These are phyloP conservation scores for Pyrrhosoma nymphula DNA, from an alignment of 2,888 invertebrate species.

Conservation along the genomic window DNA sequence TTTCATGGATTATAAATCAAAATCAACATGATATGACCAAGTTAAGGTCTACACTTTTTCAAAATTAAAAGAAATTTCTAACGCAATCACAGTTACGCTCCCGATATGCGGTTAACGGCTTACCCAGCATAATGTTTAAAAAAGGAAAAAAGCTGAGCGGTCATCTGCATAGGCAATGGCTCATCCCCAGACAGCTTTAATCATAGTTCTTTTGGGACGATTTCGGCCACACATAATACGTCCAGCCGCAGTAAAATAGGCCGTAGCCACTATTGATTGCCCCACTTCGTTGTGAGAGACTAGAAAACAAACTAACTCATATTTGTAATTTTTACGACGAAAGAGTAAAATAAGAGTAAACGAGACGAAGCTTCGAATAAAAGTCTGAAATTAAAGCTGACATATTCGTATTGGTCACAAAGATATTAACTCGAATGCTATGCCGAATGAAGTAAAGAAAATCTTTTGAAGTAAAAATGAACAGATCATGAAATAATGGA, in stretches of 20 bases:
- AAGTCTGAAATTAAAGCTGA: background rate
- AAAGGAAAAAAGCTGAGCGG: background rate
- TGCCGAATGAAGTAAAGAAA: too few species aligned
- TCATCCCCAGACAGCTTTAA: background rate
- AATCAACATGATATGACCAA: too few species aligned
- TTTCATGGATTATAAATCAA: too few species aligned
- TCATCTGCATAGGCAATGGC: background rate
- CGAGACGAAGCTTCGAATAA: background rate
- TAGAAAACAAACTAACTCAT: constrained; percentile 34
- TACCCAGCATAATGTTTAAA: background rate
- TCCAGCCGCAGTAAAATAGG: constrained; percentile 5
- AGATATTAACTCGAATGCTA: too few species aligned
- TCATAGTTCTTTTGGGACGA: background rate
- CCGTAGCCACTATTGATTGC: constrained; percentile 62
- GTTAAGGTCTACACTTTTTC: too few species aligned
- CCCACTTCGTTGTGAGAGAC: constrained; percentile 52
- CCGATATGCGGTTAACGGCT: too few species aligned
- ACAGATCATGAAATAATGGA: background rate
- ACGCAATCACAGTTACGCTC: too few species aligned
- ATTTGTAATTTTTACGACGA: constrained; percentile 26
- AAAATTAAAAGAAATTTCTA: too few species aligned
- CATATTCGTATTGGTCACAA: background rate
- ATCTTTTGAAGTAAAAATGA: too few species aligned
- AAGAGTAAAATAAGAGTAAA: background rate
- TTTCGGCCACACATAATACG: constrained; percentile 16